Conservation (phyloP, 2,888 invertebrate species). For the Agrotis clavis region DNA sequence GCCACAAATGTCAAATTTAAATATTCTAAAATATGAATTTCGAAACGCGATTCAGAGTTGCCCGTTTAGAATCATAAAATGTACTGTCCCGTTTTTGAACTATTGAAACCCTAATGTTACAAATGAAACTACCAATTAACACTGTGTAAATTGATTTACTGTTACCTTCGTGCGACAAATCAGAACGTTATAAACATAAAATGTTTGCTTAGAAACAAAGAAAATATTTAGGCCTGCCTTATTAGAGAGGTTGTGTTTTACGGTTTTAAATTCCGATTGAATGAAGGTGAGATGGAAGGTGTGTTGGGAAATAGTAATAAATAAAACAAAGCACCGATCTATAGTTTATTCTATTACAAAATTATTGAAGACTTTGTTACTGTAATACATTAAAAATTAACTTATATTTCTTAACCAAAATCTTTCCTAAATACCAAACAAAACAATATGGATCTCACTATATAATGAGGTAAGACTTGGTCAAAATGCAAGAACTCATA, state of each 20-base stretch:
- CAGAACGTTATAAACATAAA: conserved; percentile 55
- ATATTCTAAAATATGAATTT: conserved; percentile 62
- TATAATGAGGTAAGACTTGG: conserved; percentile 50
- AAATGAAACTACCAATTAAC: conserved; percentile 86
- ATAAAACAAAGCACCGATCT: conserved; percentile 38
- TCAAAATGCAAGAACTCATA: not conserved
- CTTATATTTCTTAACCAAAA: not conserved
- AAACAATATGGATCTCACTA: conserved; percentile 23
- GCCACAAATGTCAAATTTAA: conserved; percentile 40
- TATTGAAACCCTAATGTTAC: conserved; percentile 73
- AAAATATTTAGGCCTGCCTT: conserved; percentile 20
- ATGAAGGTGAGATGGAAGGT: not conserved
- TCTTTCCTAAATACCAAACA: not conserved
- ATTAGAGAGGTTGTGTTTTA: conserved; percentile 33
- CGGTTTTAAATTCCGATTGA: conserved; percentile 1
- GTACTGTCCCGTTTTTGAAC: conserved; percentile 76
- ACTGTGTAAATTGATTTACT: conserved; percentile 83
- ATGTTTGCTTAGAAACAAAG: conserved; percentile 57
- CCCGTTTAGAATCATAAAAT: conserved; percentile 74
- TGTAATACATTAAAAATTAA: not conserved
- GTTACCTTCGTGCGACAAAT: conserved; percentile 73
- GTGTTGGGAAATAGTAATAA: conserved; percentile 16
- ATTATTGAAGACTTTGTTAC: not conserved
- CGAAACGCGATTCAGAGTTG: conserved; percentile 67
- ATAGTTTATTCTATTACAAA: conserved; percentile 23